Evolutionary conservation across 2,113 vertebrate genomes (phyloP), one percentile per base, ranked within the genome.

Genomic region (Scortum barcoo): DNA sequence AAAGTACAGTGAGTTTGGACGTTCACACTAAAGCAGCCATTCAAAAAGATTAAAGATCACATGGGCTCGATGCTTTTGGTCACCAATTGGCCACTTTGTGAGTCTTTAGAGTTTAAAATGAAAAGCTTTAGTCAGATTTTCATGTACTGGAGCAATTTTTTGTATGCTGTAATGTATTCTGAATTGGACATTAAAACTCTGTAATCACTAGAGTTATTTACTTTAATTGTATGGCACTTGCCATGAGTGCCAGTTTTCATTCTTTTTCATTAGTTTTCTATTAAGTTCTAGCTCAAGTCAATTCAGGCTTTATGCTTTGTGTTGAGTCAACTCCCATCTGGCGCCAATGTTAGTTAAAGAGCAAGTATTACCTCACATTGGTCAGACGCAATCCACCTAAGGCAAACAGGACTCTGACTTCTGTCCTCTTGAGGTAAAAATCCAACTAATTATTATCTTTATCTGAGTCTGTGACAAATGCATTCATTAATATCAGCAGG

Each of bases 401-500:
- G 71, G 65, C 61, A 86, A 88, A 88, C 61, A 80, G 0, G 28
- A 79, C 36, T 67, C 60, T 84, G 54, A 72, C 61, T 38, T 14
- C 17, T 74, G 56, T 50, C 33, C 48, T n/a, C 14, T 61, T 11
- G 19, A 8, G 20, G 36, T 48, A 53, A n/a, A 65, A 50, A 84
- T 77, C 22, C 10, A 30, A 17, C n/a, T 30, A 54, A 79, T 51
- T 28, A 13, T 72, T 57, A 70, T 38, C 65, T 65, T 67, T 69
- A 44, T 85, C 14, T 56, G 40, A 62, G 54, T 60, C 33, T 4
- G 53, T 80, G 77, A 89, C 53, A 76, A 71, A 80, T 38, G 58
- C 20, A 53, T 11, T n/a, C n/a, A 28, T 86, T 63, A 48, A 36
- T 85, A 78, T 89, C 86, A 80, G 53, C 54, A 67, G 46, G 63